Evolutionary conservation across 2,113 vertebrate genomes (phyloP).

Genomic region (Corythornis cristatus): DNA sequence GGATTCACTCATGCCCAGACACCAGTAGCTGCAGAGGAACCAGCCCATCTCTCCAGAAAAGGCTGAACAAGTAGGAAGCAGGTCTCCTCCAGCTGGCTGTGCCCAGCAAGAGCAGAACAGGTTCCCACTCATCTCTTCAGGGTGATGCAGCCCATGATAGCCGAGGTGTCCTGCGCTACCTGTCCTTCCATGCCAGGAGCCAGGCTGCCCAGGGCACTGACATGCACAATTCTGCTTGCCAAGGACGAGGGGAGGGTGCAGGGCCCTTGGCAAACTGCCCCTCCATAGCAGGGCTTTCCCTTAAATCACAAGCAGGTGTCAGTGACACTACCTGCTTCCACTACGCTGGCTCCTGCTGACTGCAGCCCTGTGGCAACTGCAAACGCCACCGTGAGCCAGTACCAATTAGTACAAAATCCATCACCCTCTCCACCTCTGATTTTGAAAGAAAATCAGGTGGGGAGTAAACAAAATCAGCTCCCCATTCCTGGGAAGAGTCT

Average conservation of each 20-base stretch:
- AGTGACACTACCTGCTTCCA: neutral
- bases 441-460: neutral
- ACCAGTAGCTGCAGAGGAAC: neutral
- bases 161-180: rapidly evolving
- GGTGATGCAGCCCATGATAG: neutral
- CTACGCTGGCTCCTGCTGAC: neutral
- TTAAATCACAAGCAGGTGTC: slow-evolving; percentile 12
- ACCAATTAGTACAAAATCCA: neutral
- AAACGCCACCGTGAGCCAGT: rapidly evolving
- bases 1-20: neutral
- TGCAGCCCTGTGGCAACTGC: neutral
- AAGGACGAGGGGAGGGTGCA: rapidly evolving
- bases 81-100: neutral
- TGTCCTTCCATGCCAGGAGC: neutral
- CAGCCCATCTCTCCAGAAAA: neutral
- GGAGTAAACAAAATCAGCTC: neutral
- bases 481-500: neutral
- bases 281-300: neutral
- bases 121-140: neutral
- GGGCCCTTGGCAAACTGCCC: neutral
- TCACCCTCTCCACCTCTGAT: neutral
- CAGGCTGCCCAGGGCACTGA: neutral
- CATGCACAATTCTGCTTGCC: neutral
- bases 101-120: neutral
- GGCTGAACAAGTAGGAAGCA: neutral